Evolutionary conservation across 2,113 vertebrate species (phyloP), one percentile per base, ranked within the genome.

Genomic region (Lamprologus tigripictilis): DNA sequence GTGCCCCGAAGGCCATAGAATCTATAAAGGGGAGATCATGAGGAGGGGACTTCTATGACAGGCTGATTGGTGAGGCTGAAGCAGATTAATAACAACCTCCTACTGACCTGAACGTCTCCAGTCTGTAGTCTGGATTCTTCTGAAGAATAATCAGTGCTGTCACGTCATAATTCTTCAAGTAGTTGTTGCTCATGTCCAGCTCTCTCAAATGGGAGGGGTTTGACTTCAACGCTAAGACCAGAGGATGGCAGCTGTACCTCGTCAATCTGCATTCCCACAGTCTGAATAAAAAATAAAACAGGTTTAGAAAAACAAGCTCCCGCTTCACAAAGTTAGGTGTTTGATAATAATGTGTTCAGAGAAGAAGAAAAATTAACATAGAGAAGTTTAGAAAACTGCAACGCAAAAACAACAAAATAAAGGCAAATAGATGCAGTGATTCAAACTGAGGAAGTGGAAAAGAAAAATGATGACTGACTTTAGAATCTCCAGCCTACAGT

Each of bases 71-170:
- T 61, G 16, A 61, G 57, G 57, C 57, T 61, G 37, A 73, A 73
- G 21, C 68, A 73, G 68, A 45, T 26, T 45, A 42, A 45, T 26
- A 1, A 26, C 68, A 10, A 26, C 35, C 66, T 23, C 37, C 37
- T 73, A 26, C 17, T 55, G 1, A 85, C 83, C 42, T 80, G 19
- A 85, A 78, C 2, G 1, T 23, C 40, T 80, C 1, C 28, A 85
- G 83, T 6, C 26, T 31, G 35, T 78, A 80, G 66, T 21, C 19
- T 49, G 73, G 28, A 80, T 21, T 19, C 19, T 0, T 3, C 19
- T 80, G 14, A 6, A 54, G 3, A 7, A 0, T 0, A 28, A 9
- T 49, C 2, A 85, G 55, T 7, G 2, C 8, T n/a, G 0, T 51
- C 19, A 51, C 10, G 3, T 47, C 31, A 4, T 1, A 2, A 19